phyloP scores from a whole-genome alignment of 1,140 invertebrate genomes.

The Zaprionus taronus region DNA sequence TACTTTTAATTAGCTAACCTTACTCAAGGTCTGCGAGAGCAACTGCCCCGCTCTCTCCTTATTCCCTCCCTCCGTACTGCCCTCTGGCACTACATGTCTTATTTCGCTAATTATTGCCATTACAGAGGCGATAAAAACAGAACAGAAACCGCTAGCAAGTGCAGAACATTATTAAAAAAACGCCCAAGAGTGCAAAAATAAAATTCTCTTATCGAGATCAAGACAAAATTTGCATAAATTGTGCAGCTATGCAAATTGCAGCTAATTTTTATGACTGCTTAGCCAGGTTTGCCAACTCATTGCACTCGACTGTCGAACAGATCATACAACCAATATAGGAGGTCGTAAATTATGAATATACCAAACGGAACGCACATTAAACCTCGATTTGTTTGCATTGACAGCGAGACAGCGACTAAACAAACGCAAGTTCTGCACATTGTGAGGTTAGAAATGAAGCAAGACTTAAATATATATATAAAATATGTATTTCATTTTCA shows the following conservation, averaged over 20 bases:
- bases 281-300: constrained; percentile 64
- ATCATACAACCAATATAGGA: constrained; percentile 21
- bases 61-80: not conserved
- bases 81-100: not conserved
- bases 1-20: constrained; percentile 60
- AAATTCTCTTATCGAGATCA: constrained; percentile 65
- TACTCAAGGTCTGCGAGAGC: constrained; percentile 51
- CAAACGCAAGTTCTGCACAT: not conserved
- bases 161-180: constrained; percentile 2
- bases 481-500: too few relatives aligned
- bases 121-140: constrained; percentile 73
- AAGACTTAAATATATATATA: too few relatives aligned
- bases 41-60: not conserved
- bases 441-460: not conserved
- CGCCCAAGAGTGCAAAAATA: constrained; percentile 35
- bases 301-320: constrained; percentile 45
- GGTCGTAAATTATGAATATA: constrained; percentile 38
- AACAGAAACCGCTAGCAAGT: constrained; percentile 22
- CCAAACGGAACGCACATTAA: constrained; percentile 9
- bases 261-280: constrained; percentile 76
- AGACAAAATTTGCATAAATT: constrained; percentile 73
- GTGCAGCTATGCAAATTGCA: constrained; percentile 75
- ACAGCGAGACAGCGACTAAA: constrained; percentile 4
- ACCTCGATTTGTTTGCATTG: constrained; percentile 6
- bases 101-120: constrained; percentile 70